A percentile compares a stretch with the other conserved stretches of the same genome.
Conservation (phyloP, 2,888 invertebrate genomes). For the Leptinotarsa juncta region DNA sequence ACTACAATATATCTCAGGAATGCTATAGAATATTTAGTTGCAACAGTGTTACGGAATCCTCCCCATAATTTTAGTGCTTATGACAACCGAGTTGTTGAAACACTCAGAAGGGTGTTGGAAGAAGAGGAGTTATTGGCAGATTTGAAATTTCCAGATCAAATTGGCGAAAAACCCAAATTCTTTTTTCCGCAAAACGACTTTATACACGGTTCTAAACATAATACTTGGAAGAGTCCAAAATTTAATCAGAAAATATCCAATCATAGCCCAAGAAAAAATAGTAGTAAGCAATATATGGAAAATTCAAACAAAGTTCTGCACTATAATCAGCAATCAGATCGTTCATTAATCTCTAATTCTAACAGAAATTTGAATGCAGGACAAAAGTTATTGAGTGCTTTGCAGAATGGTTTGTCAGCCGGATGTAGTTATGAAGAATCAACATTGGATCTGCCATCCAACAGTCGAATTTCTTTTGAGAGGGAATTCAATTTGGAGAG, state of each 20-base stretch:
- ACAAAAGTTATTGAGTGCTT: slow-evolving; percentile 20
- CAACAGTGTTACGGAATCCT: slow-evolving; percentile 71
- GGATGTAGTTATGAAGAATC: background rate
- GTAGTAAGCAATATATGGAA: background rate
- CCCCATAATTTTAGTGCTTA: slow-evolving; percentile 74
- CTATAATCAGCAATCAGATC: background rate
- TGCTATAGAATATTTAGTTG: slow-evolving; percentile 50
- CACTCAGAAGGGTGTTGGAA: slow-evolving; percentile 75
- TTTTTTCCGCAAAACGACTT: slow-evolving; percentile 45
- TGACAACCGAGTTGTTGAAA: slow-evolving; percentile 59
- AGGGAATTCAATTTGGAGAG: slow-evolving; percentile 42
- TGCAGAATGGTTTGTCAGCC: background rate
- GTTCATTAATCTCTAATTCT: slow-evolving; percentile 19
- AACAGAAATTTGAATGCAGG: slow-evolving; percentile 20
- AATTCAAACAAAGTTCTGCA: background rate
- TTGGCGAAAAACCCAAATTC: slow-evolving; percentile 79
- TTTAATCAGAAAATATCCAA: background rate
- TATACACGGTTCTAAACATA: background rate
- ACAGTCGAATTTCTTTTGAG: background rate
- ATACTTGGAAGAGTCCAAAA: background rate
- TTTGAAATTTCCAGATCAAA: slow-evolving; percentile 77
- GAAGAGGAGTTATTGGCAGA: slow-evolving; percentile 79
- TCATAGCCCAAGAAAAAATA: background rate
- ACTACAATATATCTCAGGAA: slow-evolving; percentile 50
- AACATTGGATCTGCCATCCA: background rate